A percentile compares a stretch with the other conserved stretches of the same genome.
Conservation (phyloP, 2,888 invertebrate species). For the Athalia rosae region DNA sequence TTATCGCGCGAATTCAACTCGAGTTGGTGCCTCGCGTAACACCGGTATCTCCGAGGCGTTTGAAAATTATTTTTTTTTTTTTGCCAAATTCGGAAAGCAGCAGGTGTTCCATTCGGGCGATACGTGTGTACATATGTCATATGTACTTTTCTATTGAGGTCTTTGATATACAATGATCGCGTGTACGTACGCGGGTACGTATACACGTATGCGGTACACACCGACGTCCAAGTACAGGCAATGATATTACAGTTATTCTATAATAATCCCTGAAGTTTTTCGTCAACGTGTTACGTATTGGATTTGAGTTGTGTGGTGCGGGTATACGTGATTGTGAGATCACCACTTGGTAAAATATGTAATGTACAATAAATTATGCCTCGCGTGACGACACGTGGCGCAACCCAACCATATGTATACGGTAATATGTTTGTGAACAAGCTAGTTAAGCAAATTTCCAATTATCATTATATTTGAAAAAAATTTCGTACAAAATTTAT, state of each 20-base stretch:
- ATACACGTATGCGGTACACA: too few relatives aligned
- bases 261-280: not conserved
- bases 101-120: slow-evolving; percentile 9
- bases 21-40: too few relatives aligned
- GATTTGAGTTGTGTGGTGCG: not conserved
- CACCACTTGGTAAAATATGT: slow-evolving; percentile 21
- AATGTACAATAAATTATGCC: not conserved
- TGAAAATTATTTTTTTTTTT: not conserved
- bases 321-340: not conserved
- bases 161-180: not conserved
- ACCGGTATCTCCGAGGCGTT: not conserved
- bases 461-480: too few relatives aligned
- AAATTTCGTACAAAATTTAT: too few relatives aligned
- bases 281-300: not conserved
- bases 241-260: not conserved
- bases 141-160: not conserved
- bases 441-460: too few relatives aligned
- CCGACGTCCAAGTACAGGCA: too few relatives aligned
- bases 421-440: too few relatives aligned
- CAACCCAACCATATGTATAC: too few relatives aligned
- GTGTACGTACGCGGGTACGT: too few relatives aligned
- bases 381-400: not conserved
- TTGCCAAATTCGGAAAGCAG: not conserved
- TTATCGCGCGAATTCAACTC: too few relatives aligned
- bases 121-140: not conserved